Evolutionary conservation across 2,797 vertebrate species (phyloP), one percentile per base, ranked within the genome.

Genomic region (Anguilla anguilla): DNA sequence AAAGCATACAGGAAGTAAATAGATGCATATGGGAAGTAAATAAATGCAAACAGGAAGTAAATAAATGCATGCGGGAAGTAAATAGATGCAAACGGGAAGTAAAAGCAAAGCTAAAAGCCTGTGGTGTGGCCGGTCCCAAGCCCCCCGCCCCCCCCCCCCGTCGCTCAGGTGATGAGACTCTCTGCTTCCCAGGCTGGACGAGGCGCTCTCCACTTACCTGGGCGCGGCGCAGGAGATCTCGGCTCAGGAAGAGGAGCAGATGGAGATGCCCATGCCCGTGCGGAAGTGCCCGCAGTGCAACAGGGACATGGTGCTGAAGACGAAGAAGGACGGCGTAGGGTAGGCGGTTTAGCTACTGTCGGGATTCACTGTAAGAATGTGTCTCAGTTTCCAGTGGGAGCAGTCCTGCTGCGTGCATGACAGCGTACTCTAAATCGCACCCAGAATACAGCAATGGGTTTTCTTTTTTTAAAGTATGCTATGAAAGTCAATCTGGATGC

Each of bases 241-340:
- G 6, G 96, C 96, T 89, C 92, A 91, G 67, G 95, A 96, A 87
- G 96, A 97, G 90, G 94, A 96, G 93, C 96, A 96, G 69, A 94
- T 98, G 81, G 95, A 97, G 86, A 91, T 93, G 15, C 97, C 96
- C 0, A 89, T 97, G 72, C 94, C 97, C 0, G 86, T 99, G 88
- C 95, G 96, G 91, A 99, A 98, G 92, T 99, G 99, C 83, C 98
- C 98, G 0, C 94, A 97, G 89, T 99, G 99, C 92, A 94, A 95
- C 89, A 96, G 88, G 0, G 98, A 99, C 94, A 99, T 99, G 98
- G 96, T 99, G 84, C 95, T 99, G 89, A 99, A 97, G 94, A 97
- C 94, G 92, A 98, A 92, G 94, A 98, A 94, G 93, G 97, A 94
- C 0, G 97, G 98, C 82, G 94, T 92, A 87, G 91, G 96, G 99